Conservation (phyloP, 2,113 vertebrate genomes). For the Tor tambroides region DNA sequence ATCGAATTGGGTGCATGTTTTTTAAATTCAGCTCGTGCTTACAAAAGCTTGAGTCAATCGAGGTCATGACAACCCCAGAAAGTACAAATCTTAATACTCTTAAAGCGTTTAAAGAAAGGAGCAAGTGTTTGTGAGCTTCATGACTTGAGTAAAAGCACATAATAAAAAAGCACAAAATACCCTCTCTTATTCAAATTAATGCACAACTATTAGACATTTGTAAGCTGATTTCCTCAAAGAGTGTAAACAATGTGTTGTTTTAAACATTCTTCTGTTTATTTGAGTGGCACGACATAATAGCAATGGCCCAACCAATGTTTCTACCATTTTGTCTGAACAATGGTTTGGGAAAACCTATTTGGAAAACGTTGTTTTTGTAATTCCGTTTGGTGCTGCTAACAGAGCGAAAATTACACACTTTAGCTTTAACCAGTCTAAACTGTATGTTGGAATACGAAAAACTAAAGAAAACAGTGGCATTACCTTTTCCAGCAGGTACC, state of each 20-base stretch:
- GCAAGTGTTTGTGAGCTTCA: neutral
- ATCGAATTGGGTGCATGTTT: neutral
- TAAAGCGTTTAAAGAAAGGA: neutral
- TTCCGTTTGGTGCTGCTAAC: neutral
- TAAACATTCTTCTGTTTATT: neutral
- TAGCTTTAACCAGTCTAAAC: neutral
- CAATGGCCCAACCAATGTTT: neutral
- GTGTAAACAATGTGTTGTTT: neutral
- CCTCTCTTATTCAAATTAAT: neutral
- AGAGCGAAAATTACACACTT: neutral
- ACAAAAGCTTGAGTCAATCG: neutral
- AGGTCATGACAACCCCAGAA: slow-evolving; percentile 1
- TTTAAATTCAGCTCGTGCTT: neutral
- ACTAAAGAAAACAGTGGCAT: neutral
- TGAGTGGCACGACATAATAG: neutral
- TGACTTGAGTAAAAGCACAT: neutral
- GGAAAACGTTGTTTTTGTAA: neutral
- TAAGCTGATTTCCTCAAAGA: neutral
- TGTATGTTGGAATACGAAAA: neutral
- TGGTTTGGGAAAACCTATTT: neutral
- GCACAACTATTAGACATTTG: neutral
- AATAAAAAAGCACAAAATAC: no score
- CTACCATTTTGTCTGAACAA: neutral
- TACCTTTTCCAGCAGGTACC: slow-evolving; percentile 97
- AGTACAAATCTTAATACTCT: neutral